Evolutionary conservation across 2,888 invertebrate species (phyloP).

Genomic region (Rotaria macrura): DNA sequence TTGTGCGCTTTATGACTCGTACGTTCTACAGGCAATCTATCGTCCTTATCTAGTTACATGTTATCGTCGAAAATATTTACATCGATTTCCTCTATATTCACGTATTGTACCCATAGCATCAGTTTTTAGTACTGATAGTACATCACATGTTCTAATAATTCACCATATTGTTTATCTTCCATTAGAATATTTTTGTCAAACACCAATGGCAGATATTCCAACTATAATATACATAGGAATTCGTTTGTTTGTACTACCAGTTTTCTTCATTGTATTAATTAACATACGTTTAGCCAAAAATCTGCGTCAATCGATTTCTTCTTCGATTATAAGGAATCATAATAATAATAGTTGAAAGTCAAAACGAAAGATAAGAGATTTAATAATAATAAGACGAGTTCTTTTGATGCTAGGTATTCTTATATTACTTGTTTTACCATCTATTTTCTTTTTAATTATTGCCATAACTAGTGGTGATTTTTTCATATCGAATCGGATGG

Average conservation of each 20-base stretch:
- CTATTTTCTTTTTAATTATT: background rate
- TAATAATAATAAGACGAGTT: background rate
- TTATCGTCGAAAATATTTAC: background rate
- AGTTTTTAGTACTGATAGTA: background rate
- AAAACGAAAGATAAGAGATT: background rate
- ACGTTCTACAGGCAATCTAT: background rate
- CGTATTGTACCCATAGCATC: background rate
- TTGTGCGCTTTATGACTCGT: background rate
- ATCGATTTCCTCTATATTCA: background rate
- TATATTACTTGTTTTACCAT: background rate
- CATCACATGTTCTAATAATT: background rate
- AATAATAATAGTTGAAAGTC: background rate
- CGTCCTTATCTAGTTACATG: background rate
- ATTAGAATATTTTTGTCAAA: background rate
- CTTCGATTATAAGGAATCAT: background rate
- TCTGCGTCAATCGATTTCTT: background rate
- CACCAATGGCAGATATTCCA: background rate
- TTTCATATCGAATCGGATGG: background rate
- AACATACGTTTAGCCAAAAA: background rate
- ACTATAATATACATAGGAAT: background rate
- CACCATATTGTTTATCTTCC: background rate
- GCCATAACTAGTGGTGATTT: background rate
- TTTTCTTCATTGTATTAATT: background rate
- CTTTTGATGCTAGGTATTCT: background rate
- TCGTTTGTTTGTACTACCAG: background rate